Conservation (phyloP, 2,113 vertebrate genomes). For the Platycercus adscitus region DNA sequence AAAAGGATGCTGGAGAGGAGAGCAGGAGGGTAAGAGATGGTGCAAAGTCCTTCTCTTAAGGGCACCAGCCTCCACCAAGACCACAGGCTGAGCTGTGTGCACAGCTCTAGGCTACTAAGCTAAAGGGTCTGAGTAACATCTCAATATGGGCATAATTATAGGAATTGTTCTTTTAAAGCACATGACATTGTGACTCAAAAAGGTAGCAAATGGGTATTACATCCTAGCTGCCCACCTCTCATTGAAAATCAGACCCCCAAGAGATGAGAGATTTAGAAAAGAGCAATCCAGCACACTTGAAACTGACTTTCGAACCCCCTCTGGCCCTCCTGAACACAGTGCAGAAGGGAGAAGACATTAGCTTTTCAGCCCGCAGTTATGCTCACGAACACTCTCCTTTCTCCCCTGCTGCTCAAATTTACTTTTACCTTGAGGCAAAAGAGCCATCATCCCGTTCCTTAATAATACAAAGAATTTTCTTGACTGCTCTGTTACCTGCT, state of each 20-base stretch:
- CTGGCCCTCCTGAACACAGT: not conserved
- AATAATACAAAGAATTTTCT: not conserved
- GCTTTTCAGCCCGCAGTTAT: not conserved
- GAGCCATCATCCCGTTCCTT: not conserved
- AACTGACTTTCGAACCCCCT: not conserved
- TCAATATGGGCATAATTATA: not conserved
- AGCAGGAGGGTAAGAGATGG: not conserved
- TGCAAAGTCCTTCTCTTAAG: not conserved
- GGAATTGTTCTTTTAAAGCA: not conserved
- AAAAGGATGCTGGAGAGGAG: not conserved
- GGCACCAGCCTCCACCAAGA: not conserved
- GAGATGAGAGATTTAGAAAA: not conserved
- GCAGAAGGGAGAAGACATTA: not conserved
- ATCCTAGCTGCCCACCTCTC: not conserved
- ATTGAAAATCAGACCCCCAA: not conserved
- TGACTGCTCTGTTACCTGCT: not conserved
- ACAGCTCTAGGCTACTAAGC: not conserved
- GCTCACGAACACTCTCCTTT: not conserved
- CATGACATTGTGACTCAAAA: not conserved
- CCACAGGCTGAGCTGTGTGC: not conserved
- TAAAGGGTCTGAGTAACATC: not conserved
- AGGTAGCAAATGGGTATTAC: not conserved
- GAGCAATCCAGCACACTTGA: not conserved
- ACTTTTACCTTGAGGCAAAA: constrained; percentile 40
- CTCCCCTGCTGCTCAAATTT: constrained; percentile 40